These are phyloP conservation scores for Agonopterix alstromeriana DNA, from an alignment of 2,888 invertebrate species.

Conservation along the genomic window DNA sequence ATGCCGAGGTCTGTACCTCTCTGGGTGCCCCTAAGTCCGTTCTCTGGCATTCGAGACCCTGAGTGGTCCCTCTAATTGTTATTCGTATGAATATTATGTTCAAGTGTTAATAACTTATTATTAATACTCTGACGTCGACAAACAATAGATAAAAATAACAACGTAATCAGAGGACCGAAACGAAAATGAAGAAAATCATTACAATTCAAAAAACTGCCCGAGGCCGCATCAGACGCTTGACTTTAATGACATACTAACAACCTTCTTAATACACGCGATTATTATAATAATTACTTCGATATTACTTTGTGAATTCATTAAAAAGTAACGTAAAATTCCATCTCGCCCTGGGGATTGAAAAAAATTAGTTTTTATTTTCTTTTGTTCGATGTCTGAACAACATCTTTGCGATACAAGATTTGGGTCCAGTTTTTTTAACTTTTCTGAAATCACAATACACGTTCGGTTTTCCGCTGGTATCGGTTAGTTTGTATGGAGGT, in stretches of 20 bases:
- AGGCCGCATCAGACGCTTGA: slow-evolving; percentile 14
- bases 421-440: no score
- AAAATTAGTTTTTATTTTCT: neutral
- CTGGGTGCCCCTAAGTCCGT: no score
- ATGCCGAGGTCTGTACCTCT: no score
- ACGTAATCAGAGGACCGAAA: no score
- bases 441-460: neutral
- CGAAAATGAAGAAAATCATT: slow-evolving; percentile 12
- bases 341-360: neutral
- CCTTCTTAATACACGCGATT: slow-evolving; percentile 25
- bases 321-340: slow-evolving; percentile 20
- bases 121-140: no score
- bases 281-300: slow-evolving; percentile 32
- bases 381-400: neutral
- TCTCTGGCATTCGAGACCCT: no score
- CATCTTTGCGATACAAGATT: neutral
- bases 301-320: slow-evolving; percentile 34
- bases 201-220: slow-evolving; percentile 19
- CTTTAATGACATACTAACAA: slow-evolving; percentile 24
- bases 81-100: no score
- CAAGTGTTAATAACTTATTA: no score
- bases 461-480: slow-evolving; percentile 11
- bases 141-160: no score
- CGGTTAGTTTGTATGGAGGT: slow-evolving; percentile 25
- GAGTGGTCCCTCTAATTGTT: no score